Evolutionary conservation across 2,888 invertebrate genomes (phyloP).

Genomic region (Rhamnusium bicolor): DNA sequence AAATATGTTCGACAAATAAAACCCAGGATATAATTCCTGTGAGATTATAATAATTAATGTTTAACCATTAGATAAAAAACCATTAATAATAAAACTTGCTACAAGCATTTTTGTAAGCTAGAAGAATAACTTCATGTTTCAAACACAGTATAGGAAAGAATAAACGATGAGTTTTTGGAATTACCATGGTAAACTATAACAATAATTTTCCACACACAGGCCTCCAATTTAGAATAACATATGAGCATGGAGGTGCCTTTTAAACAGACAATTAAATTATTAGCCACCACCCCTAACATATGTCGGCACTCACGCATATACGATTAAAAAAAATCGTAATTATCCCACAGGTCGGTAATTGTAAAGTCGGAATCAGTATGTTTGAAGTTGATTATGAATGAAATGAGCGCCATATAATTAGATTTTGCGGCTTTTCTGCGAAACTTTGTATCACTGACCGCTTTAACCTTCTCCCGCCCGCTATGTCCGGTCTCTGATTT

Average conservation of each 20-base stretch:
- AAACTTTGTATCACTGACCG: conserved; percentile 67
- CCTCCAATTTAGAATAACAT: conserved; percentile 18
- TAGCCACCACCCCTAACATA: conserved; percentile 25
- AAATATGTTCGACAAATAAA: no score
- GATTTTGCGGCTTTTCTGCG: conserved; percentile 66
- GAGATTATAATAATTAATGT: no score
- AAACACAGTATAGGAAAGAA: no score
- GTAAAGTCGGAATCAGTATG: conserved; percentile 49
- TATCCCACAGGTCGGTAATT: conserved; percentile 44
- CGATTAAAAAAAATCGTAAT: conserved; percentile 37
- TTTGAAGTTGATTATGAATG: conserved; percentile 62
- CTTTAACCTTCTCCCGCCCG: conserved; percentile 65
- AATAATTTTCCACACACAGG: conserved; percentile 20
- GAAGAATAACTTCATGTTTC: no score
- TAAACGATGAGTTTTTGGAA: background rate
- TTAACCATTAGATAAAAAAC: no score
- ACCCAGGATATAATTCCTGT: no score
- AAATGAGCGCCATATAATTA: conserved; percentile 67
- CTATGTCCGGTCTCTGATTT: conserved; percentile 60
- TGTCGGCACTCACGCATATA: conserved; percentile 26
- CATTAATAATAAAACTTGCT: no score
- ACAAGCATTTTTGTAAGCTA: no score
- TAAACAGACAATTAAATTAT: conserved; percentile 33
- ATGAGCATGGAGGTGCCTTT: conserved; percentile 18
- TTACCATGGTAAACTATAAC: conserved; percentile 5